Conservation (phyloP, 2,888 invertebrate species). For the Temnothorax unifasciatus region DNA sequence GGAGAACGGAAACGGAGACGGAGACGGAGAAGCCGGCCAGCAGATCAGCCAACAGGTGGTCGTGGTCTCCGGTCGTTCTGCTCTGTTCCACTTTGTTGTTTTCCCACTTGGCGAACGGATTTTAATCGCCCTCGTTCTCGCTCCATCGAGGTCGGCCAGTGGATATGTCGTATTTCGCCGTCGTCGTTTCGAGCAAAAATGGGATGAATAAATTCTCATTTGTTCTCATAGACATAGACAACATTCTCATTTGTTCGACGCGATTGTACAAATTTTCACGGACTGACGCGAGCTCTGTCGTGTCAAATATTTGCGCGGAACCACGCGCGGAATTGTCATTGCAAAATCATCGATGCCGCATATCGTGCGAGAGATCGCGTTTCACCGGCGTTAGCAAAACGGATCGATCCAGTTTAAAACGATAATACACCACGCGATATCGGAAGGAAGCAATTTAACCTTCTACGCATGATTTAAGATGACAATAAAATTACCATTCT, state of each 20-base stretch:
- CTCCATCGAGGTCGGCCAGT: conserved; percentile 57
- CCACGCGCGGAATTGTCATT: neutral
- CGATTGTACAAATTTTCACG: neutral
- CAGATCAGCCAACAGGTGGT: conserved; percentile 71
- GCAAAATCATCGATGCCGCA: conserved; percentile 3
- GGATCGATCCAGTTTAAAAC: conserved; percentile 33
- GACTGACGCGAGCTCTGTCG: neutral
- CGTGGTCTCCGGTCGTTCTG: conserved; percentile 66
- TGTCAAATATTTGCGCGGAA: neutral
- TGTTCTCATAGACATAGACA: too few species aligned
- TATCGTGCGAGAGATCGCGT: conserved; percentile 15
- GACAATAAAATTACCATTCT: neutral
- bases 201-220: conserved; percentile 16
- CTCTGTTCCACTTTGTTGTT: conserved; percentile 48
- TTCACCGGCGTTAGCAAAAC: conserved; percentile 14
- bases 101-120: conserved; percentile 64
- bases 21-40: conserved; percentile 56
- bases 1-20: conserved; percentile 1
- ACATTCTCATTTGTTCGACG: neutral
- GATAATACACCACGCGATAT: neutral
- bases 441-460: conserved; percentile 6
- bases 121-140: conserved; percentile 75
- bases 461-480: neutral
- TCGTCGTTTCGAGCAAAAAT: conserved; percentile 44
- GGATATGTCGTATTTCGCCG: conserved; percentile 67